Conservation (phyloP, 2,113 vertebrate genomes). For the Helogale parvula region DNA sequence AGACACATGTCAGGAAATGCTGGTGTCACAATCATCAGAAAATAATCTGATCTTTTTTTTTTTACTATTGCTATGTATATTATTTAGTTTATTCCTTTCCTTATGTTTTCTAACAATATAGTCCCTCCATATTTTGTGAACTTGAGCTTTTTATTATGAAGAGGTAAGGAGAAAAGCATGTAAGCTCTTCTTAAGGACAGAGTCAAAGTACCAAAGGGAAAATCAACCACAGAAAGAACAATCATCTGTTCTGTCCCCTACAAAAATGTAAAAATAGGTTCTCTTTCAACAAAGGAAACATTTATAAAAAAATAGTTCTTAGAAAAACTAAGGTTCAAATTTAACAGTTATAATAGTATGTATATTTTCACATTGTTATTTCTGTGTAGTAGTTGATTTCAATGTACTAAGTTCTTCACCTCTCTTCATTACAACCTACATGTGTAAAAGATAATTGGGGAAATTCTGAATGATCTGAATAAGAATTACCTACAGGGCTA, state of each 20-base stretch:
- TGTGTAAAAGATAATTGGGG: not conserved
- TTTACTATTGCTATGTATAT: not conserved
- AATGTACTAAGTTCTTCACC: not conserved
- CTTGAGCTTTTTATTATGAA: not conserved
- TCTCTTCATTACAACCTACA: not conserved
- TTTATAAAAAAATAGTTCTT: not conserved
- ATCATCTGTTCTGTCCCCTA: not conserved
- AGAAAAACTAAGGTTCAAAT: not conserved
- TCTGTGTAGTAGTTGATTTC: not conserved
- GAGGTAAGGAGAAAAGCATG: not conserved
- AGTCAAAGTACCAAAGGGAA: slow-evolving; percentile 19
- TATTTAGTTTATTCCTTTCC: slow-evolving; percentile 8
- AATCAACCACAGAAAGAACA: not conserved
- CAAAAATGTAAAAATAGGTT: slow-evolving; percentile 11
- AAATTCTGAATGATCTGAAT: not conserved
- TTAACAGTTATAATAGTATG: not conserved
- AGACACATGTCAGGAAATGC: not conserved
- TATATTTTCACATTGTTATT: not conserved
- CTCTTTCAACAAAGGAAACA: not conserved
- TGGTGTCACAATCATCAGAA: not conserved
- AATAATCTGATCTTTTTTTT: slow-evolving; percentile 3
- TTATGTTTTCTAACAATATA: not conserved
- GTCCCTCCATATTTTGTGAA: not conserved
- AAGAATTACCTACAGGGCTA: not conserved
- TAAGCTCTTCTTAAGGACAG: slow-evolving; percentile 36